These are phyloP conservation scores for Anas bernieri DNA, from an alignment of 2,797 vertebrate species.

Conservation along the genomic window DNA sequence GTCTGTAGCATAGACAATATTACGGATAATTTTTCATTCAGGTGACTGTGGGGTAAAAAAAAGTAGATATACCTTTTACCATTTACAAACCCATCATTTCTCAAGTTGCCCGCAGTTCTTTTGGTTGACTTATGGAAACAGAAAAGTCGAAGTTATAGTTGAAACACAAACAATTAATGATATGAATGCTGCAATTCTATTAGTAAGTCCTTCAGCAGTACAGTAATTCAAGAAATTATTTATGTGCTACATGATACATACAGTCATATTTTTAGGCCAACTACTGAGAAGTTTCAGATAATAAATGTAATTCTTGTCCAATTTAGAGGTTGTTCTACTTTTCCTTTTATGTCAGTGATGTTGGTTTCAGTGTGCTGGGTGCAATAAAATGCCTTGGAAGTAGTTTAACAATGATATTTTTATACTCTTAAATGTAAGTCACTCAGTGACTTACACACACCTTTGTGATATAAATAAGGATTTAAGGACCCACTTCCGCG, in stretches of 20 bases:
- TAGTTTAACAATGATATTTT: background rate
- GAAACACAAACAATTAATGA: background rate
- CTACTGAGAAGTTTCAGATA: background rate
- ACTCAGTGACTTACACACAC: background rate
- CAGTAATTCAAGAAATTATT: constrained; percentile 2
- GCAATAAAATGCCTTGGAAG: background rate
- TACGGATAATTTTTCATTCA: background rate
- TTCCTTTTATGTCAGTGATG: background rate
- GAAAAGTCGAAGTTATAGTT: background rate
- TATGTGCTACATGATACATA: background rate
- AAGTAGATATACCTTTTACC: background rate
- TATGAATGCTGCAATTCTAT: background rate
- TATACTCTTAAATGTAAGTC: background rate
- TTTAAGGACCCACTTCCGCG: background rate
- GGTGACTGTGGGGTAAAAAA: background rate
- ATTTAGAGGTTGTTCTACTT: background rate
- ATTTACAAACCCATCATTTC: background rate
- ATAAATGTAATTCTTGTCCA: constrained; percentile 13
- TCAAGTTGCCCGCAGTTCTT: background rate
- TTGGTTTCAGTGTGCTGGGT: background rate
- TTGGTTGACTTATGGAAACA: background rate
- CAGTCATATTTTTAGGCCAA: constrained; percentile 11
- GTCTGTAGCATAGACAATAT: background rate
- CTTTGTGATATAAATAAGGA: background rate
- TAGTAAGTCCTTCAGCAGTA: background rate